phyloP scores from a whole-genome alignment of 2,888 invertebrate genomes.

The Spicauda simplicius region DNA sequence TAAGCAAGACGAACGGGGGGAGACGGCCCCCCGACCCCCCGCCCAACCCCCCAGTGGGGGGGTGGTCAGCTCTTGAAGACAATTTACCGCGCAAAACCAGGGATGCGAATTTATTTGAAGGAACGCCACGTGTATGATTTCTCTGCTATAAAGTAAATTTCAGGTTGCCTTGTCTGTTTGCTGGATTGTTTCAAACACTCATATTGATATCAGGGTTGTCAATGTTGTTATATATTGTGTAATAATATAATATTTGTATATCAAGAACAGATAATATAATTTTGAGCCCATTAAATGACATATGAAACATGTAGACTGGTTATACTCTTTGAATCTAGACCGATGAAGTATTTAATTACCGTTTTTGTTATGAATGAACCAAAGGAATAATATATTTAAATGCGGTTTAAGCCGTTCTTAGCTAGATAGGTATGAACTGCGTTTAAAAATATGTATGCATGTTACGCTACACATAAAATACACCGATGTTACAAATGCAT shows the following conservation, averaged over 20 bases:
- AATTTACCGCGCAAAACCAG: conserved; percentile 79
- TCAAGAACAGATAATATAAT: too few species aligned
- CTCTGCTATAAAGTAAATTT: conserved; percentile 23
- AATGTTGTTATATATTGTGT: background rate
- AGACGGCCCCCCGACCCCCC: conserved; percentile 60
- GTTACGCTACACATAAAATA: too few species aligned
- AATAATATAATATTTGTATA: background rate
- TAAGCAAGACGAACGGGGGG: conserved; percentile 83
- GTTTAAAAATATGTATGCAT: too few species aligned
- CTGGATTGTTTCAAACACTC: conserved; percentile 19
- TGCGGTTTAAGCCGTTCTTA: too few species aligned
- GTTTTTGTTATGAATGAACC: too few species aligned
- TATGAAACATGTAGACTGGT: too few species aligned
- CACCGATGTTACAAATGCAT: too few species aligned
- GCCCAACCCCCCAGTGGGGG: conserved; percentile 56
- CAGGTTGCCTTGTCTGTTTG: conserved; percentile 20
- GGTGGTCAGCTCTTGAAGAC: conserved; percentile 83
- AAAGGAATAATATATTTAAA: too few species aligned
- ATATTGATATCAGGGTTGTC: conserved; percentile 30
- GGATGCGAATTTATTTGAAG: conserved; percentile 79
- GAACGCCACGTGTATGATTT: conserved; percentile 33
- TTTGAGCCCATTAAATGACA: too few species aligned
- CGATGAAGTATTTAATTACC: too few species aligned
- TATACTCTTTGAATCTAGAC: too few species aligned
- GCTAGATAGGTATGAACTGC: too few species aligned